These are phyloP conservation scores for Petrocephalus microphthalmus DNA, from an alignment of 2,113 vertebrate genomes.

Conservation along the genomic window DNA sequence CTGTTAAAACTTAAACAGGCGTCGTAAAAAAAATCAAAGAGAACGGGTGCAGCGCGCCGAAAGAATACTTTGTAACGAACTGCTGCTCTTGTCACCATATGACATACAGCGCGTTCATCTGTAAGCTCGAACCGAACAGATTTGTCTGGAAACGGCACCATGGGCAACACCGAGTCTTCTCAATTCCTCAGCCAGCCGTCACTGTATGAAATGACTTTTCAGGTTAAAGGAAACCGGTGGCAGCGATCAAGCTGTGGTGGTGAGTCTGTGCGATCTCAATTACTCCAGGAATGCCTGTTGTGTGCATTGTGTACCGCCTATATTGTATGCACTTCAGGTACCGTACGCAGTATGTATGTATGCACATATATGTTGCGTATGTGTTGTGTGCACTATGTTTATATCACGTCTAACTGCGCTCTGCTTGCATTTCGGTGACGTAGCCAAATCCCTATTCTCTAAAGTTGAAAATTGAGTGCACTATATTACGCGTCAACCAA, in stretches of 20 bases:
- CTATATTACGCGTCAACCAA: neutral
- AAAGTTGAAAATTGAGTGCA: neutral
- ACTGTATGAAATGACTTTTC: slow-evolving; percentile 13
- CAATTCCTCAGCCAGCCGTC: neutral
- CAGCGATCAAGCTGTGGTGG: slow-evolving; percentile 30
- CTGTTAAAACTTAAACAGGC: neutral
- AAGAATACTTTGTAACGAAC: neutral
- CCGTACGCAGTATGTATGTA: neutral
- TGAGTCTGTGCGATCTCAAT: slow-evolving; percentile 30
- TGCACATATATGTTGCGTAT: neutral
- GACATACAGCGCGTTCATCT: neutral
- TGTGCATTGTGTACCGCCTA: neutral
- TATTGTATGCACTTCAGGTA: neutral
- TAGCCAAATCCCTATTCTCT: neutral
- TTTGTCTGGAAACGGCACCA: slow-evolving; percentile 16
- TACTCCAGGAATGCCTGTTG: neutral
- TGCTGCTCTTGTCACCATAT: neutral
- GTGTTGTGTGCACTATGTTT: neutral
- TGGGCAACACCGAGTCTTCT: slow-evolving; percentile 51
- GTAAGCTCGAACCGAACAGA: neutral
- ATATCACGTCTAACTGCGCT: too few relatives aligned
- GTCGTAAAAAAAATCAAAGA: neutral
- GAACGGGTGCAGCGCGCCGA: neutral
- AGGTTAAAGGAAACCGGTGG: slow-evolving; percentile 24
- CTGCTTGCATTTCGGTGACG: neutral